Conservation (phyloP, 1,140 invertebrate genomes). For the Bombyx mandarina region DNA sequence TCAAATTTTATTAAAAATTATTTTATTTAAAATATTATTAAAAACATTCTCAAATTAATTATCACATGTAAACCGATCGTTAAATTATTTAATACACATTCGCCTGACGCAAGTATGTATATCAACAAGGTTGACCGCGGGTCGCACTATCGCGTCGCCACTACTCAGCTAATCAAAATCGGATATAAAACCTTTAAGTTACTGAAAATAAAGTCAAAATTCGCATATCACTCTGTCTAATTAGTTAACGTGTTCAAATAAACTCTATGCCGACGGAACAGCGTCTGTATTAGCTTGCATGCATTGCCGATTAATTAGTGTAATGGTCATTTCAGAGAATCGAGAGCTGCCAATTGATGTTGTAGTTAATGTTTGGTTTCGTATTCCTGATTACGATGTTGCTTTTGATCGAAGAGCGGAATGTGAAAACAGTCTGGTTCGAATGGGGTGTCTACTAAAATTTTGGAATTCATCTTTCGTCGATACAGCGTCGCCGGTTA, state of each 20-base stretch:
- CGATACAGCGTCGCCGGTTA: too few relatives aligned
- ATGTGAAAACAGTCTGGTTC: too few relatives aligned
- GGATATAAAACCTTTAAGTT: not conserved
- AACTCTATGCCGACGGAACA: too few relatives aligned
- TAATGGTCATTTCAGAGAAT: slow-evolving; percentile 1
- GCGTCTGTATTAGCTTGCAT: too few relatives aligned
- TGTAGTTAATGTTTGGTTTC: slow-evolving; percentile 1
- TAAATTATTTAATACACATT: slow-evolving; percentile 3
- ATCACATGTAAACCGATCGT: slow-evolving; percentile 1
- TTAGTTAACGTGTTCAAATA: too few relatives aligned
- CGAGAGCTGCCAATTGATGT: not conserved
- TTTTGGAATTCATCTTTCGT: too few relatives aligned
- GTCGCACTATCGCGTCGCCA: not conserved
- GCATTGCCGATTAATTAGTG: not conserved
- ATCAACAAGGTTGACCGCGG: slow-evolving; percentile 8
- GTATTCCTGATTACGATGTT: too few relatives aligned
- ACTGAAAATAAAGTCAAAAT: not conserved
- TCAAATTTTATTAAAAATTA: too few relatives aligned
- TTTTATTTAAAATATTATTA: too few relatives aligned
- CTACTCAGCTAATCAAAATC: not conserved
- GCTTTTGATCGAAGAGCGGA: too few relatives aligned
- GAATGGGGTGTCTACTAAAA: too few relatives aligned
- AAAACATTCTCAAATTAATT: too few relatives aligned
- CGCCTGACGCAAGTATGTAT: not conserved
- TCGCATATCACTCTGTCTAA: not conserved